Percentiles rank a stretch among this genome's conserved stretches.
phyloP scores from a whole-genome alignment of 2,888 invertebrate species.

The Drosophila affinis region DNA sequence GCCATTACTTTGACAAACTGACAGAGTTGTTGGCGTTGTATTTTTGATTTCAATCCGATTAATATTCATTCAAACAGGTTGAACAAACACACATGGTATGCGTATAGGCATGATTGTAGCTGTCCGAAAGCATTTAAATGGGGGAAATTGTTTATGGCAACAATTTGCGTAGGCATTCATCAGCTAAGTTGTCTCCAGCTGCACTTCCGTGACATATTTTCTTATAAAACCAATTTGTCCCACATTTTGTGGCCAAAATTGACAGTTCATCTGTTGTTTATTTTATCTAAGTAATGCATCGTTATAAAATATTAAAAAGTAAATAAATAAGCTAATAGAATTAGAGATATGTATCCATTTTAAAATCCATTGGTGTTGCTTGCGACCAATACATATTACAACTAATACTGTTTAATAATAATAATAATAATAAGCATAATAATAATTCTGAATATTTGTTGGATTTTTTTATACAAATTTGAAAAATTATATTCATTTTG shows the following conservation, averaged over 20 bases:
- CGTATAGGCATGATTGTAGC: slow-evolving; percentile 25
- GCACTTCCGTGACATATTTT: slow-evolving; percentile 36
- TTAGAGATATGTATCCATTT: no score
- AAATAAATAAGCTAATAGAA: slow-evolving; percentile 4
- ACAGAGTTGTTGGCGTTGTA: slow-evolving; percentile 39
- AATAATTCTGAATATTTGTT: no score
- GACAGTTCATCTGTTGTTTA: neutral
- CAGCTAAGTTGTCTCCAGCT: slow-evolving; percentile 14
- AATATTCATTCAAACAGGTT: slow-evolving; percentile 45
- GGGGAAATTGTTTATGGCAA: slow-evolving; percentile 24
- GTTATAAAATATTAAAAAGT: neutral
- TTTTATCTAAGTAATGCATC: neutral
- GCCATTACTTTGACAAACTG: slow-evolving; percentile 55
- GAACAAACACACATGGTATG: neutral
- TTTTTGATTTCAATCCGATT: slow-evolving; percentile 31
- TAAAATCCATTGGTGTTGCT: no score
- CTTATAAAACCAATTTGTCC: slow-evolving; percentile 25
- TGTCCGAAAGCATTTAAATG: neutral
- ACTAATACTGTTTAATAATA: no score
- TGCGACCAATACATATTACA: no score
- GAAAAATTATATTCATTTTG: no score
- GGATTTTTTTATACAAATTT: no score
- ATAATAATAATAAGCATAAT: no score
- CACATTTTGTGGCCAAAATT: slow-evolving; percentile 14
- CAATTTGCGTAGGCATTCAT: slow-evolving; percentile 42